These are phyloP conservation scores for Ailurus styani DNA, from an alignment of 2,113 vertebrate genomes.

Conservation along the genomic window DNA sequence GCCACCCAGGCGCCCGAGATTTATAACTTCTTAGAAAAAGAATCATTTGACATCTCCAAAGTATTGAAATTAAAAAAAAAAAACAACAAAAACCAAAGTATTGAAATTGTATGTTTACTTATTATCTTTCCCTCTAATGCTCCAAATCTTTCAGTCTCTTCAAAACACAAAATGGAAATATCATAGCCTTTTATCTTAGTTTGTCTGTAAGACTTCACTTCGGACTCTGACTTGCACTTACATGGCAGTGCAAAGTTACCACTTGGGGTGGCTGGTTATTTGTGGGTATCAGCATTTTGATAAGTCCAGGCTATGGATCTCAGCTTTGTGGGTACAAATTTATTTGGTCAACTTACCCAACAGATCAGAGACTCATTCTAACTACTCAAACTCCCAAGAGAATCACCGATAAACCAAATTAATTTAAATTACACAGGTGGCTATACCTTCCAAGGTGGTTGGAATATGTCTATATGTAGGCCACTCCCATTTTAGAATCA, in stretches of 20 bases:
- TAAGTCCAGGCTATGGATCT: neutral
- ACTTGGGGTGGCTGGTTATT: neutral
- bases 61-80: neutral
- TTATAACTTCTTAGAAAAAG: neutral
- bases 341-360: neutral
- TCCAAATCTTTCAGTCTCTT: slow-evolving; percentile 33
- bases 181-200: neutral
- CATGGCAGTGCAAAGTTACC: neutral
- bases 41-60: neutral
- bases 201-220: slow-evolving; percentile 15
- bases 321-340: neutral
- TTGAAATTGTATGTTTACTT: neutral
- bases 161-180: slow-evolving; percentile 34
- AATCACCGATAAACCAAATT: slow-evolving; percentile 20
- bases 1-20: too few relatives aligned
- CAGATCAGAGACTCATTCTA: neutral
- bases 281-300: neutral
- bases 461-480: neutral
- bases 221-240: neutral
- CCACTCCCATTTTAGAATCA: neutral
- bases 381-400: neutral
- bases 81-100: too few relatives aligned
- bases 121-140: neutral
- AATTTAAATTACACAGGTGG: slow-evolving; percentile 15
- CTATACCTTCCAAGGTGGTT: neutral